These are phyloP conservation scores for Sparus aurata DNA, from an alignment of 2,797 vertebrate species.

Conservation along the genomic window DNA sequence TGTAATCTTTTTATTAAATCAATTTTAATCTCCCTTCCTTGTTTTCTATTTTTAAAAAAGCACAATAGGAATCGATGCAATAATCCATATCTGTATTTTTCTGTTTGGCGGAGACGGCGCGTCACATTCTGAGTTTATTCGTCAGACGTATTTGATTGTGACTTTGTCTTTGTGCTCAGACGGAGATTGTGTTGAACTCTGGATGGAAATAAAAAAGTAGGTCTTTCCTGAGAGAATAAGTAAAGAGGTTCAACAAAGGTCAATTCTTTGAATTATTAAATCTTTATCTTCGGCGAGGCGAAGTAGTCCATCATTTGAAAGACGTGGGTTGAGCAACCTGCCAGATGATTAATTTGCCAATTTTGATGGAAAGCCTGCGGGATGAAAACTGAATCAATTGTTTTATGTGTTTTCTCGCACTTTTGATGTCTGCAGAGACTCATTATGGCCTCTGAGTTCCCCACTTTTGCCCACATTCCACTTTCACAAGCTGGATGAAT, in stretches of 20 bases:
- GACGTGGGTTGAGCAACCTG: slow-evolving; percentile 36
- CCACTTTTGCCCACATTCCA: slow-evolving; percentile 52
- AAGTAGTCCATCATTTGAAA: slow-evolving; percentile 51
- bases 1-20: slow-evolving; percentile 60
- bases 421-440: slow-evolving; percentile 69
- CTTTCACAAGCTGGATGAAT: slow-evolving; percentile 55
- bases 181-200: slow-evolving; percentile 66
- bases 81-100: slow-evolving; percentile 68
- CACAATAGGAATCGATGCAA: slow-evolving; percentile 69
- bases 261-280: slow-evolving; percentile 73
- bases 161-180: slow-evolving; percentile 52
- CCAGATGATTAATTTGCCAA: slow-evolving; percentile 67
- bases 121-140: slow-evolving; percentile 56
- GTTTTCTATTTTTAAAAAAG: slow-evolving; percentile 66
- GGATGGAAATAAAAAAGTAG: slow-evolving; percentile 50
- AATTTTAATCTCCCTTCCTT: slow-evolving; percentile 70
- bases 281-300: slow-evolving; percentile 41
- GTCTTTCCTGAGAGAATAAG: slow-evolving; percentile 52
- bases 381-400: slow-evolving; percentile 63
- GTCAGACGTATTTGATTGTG: slow-evolving; percentile 56
- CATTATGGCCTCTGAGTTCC: slow-evolving; percentile 62
- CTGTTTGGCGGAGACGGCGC: slow-evolving; percentile 24
- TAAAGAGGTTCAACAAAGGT: slow-evolving; percentile 68
- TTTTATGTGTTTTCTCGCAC: slow-evolving; percentile 57
- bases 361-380: slow-evolving; percentile 59